phyloP scores from a whole-genome alignment of 2,888 invertebrate species.

The Dendrolimus pini region DNA sequence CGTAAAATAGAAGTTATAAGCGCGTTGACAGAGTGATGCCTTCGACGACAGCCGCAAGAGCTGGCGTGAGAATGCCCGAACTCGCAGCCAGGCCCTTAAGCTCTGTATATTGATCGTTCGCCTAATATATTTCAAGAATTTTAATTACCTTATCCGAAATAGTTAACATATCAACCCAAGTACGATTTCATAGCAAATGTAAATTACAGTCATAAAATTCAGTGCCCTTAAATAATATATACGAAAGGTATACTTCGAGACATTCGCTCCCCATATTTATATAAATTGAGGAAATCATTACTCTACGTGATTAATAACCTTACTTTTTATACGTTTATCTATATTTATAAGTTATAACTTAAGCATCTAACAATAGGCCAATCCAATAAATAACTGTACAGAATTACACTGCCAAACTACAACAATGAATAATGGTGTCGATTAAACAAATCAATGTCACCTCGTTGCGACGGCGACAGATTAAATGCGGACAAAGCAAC shows the following conservation, averaged over 20 bases:
- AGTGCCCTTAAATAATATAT: neutral
- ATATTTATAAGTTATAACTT: neutral
- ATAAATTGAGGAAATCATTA: neutral
- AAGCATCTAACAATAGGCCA: neutral
- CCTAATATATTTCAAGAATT: neutral
- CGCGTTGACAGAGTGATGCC: conserved; percentile 36
- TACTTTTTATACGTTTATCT: neutral
- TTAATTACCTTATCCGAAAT: neutral
- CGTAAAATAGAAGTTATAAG: conserved; percentile 12
- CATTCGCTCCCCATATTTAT: conserved; percentile 10
- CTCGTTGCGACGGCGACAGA: conserved; percentile 38
- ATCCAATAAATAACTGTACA: conserved; percentile 2
- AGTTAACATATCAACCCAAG: neutral
- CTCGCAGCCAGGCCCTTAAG: neutral
- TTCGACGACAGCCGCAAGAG: conserved; percentile 34
- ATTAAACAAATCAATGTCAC: conserved; percentile 38
- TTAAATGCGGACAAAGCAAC: conserved; percentile 39
- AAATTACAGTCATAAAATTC: neutral
- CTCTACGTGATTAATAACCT: conserved; percentile 11
- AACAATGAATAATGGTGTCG: conserved; percentile 20
- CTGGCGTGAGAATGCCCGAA: conserved; percentile 38
- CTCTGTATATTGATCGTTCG: neutral
- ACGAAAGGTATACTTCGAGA: neutral
- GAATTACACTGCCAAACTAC: conserved; percentile 23
- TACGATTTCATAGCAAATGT: neutral